Base-by-base conservation (phyloP, 2,113 vertebrate genomes). In the Talpa occidentalis region DNA sequence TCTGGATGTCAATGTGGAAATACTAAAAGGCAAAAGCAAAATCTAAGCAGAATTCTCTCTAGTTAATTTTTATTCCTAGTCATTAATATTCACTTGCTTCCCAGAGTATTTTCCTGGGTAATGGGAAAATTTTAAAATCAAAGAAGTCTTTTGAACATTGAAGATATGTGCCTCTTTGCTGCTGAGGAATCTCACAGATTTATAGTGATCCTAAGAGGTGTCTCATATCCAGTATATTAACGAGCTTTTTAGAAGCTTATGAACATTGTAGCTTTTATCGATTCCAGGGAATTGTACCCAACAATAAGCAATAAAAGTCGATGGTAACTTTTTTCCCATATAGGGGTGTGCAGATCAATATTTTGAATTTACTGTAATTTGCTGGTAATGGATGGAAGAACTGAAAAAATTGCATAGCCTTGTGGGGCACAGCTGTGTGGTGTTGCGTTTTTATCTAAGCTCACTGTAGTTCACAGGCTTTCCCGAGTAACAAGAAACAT, bases 331-430 rank as follows among this genome's bases (percentile, higher is more conserved):
- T 98, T 94, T 96, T 67, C 28, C 94, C 22, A 59, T 92, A 52
- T 35, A 97, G 22, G 59, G 37, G 66, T 74, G 94, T 1, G 0
- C 92, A 72, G 96, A 97, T 92, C 59, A 97, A 2, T 97, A 96
- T 95, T 97, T 95, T 90, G 78, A 94, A 92, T 98, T 97, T 98
- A 96, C 80, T 96, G 56, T 97, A 91, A 97, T 95, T 97, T 97
- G n/a, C 69, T 92, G 35, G 44, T 97, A 97, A 70, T 97, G 69
- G 87, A 94, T 96, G 85, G 49, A 96, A 97, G 83, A 95, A 78
- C 88, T 7, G 83, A 84, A 92, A 94, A 40, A 93, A 95, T 96
- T 96, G 78, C 26, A 10, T 1, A 90, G 66, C 44, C 82, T 97
- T 87, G 7, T 78, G 94, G 93, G 73, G 92, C 54, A 67, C 74